A percentile compares a stretch with the other conserved stretches of the same genome.
Evolutionary conservation across 53 echinoderm and acorn worm genomes (phyloP).

Genomic region (Zoroaster sp.): DNA sequence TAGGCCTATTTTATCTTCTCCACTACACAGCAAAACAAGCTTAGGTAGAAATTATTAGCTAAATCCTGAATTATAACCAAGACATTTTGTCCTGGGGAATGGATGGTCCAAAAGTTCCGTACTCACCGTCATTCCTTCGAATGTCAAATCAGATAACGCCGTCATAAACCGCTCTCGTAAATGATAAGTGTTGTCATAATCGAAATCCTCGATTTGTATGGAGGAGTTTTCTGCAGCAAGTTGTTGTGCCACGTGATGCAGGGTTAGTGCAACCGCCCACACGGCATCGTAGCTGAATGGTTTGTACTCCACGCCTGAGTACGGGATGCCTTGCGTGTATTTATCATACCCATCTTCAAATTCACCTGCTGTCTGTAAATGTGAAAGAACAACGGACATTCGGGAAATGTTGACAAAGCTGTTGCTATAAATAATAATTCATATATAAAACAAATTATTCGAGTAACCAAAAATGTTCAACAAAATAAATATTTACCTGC

Average conservation of each 20-base stretch:
- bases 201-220: slow-evolving; percentile 41
- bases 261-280: slow-evolving; percentile 63
- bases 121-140: slow-evolving; percentile 62
- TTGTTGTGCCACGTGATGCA: slow-evolving; percentile 7
- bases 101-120: no score
- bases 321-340: background rate
- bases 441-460: no score
- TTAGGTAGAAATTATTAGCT: no score
- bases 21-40: no score
- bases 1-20: no score
- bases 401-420: no score
- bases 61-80: no score
- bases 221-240: background rate
- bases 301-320: slow-evolving; percentile 39
- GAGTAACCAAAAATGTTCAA: no score
- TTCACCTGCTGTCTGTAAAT: slow-evolving; percentile 48
- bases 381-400: no score
- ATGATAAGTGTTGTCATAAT: slow-evolving; percentile 45
- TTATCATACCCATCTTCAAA: slow-evolving; percentile 16
- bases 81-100: no score
- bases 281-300: slow-evolving; percentile 63
- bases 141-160: slow-evolving; percentile 4
- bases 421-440: no score
- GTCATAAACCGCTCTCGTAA: slow-evolving; percentile 37
- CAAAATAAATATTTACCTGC: no score